Evolutionary conservation across 2,888 invertebrate genomes (phyloP).

Genomic region (Diplolepis rosae): DNA sequence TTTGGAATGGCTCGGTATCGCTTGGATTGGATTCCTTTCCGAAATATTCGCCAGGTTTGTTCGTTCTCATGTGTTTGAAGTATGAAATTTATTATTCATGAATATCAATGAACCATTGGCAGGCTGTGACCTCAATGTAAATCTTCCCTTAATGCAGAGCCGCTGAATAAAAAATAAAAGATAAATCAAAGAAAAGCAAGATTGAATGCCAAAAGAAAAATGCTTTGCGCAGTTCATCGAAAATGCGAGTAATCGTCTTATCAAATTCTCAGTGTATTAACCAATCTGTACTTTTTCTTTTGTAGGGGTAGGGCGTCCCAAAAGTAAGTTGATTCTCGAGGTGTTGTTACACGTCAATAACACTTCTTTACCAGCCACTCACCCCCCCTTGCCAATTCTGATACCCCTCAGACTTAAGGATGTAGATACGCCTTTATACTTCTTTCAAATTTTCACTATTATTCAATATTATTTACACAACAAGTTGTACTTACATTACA

Average conservation of each 20-base stretch:
- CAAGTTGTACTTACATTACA: background rate
- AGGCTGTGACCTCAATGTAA: slow-evolving; percentile 27
- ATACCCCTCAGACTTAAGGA: slow-evolving; percentile 4
- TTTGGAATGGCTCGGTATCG: no score
- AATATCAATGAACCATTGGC: slow-evolving; percentile 23
- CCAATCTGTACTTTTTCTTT: slow-evolving; percentile 70
- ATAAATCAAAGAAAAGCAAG: slow-evolving; percentile 4
- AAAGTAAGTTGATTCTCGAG: slow-evolving; percentile 72
- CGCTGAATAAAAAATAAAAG: slow-evolving; percentile 13
- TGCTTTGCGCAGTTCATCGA: slow-evolving; percentile 31
- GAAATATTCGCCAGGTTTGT: no score
- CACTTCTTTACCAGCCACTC: slow-evolving; percentile 62
- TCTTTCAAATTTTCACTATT: slow-evolving; percentile 3
- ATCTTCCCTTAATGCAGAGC: slow-evolving; percentile 24
- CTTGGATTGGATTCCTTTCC: no score
- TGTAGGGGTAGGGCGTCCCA: slow-evolving; percentile 74
- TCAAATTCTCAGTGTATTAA: slow-evolving; percentile 61
- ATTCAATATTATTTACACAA: background rate
- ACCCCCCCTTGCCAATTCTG: slow-evolving; percentile 39
- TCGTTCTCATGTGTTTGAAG: background rate
- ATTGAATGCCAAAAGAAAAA: slow-evolving; percentile 11
- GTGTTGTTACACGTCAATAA: slow-evolving; percentile 68
- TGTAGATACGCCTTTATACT: slow-evolving; percentile 14
- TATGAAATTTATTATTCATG: slow-evolving; percentile 7
- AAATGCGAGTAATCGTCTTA: slow-evolving; percentile 28